Percentiles rank a stretch among this genome's conserved stretches.
Evolutionary conservation across 2,113 vertebrate species (phyloP).

Genomic region (Amazona guildingii): DNA sequence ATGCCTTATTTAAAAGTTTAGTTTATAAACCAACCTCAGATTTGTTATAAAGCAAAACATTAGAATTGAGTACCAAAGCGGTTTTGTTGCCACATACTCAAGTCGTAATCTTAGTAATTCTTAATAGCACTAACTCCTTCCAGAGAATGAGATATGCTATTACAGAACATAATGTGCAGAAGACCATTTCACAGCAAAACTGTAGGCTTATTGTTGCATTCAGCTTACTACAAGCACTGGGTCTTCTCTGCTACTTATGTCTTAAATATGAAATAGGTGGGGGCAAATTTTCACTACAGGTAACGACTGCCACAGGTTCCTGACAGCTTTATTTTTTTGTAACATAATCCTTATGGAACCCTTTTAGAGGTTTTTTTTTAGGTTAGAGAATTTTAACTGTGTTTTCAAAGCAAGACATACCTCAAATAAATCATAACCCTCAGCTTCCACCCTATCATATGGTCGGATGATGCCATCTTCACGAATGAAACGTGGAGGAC

Average conservation of each 20-base stretch:
- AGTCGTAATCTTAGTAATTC: neutral
- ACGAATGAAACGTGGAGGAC: conserved; percentile 87
- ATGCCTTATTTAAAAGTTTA: neutral
- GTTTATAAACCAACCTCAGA: neutral
- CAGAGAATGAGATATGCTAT: neutral
- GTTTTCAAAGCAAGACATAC: conserved; percentile 63
- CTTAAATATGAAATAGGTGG: neutral
- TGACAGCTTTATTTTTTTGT: neutral
- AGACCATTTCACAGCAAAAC: neutral
- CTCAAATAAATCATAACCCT: conserved; percentile 92
- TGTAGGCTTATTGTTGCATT: neutral
- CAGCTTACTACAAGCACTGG: neutral
- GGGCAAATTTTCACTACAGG: neutral
- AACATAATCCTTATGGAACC: neutral
- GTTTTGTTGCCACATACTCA: neutral
- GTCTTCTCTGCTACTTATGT: neutral
- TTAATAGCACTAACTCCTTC: neutral
- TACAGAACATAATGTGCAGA: neutral
- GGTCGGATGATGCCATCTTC: conserved; percentile 95
- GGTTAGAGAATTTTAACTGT: neutral
- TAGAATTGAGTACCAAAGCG: neutral
- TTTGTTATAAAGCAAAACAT: neutral
- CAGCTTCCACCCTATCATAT: conserved; percentile 84
- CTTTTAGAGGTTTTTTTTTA: no score
- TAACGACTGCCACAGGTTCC: neutral